Conservation (phyloP, 2,113 vertebrate genomes). For the Octodon degus region DNA sequence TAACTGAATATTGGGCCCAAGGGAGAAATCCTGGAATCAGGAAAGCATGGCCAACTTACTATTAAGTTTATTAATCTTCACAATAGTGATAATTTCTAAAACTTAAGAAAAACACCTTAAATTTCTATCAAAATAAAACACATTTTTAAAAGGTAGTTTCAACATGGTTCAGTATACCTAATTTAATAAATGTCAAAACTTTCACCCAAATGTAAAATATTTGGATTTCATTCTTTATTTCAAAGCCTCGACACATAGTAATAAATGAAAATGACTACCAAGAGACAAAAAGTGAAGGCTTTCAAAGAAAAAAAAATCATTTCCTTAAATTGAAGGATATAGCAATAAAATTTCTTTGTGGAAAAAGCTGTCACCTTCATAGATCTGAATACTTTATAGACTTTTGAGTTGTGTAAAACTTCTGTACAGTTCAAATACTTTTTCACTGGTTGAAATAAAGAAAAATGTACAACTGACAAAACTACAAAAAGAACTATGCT, state of each 20-base stretch:
- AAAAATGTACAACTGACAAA: constrained; percentile 5
- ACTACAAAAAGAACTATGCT: background rate
- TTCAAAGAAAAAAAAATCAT: constrained; percentile 43
- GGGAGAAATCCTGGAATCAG: background rate
- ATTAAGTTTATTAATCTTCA: background rate
- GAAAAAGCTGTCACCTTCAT: constrained; percentile 51
- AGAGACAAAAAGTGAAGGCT: constrained; percentile 57
- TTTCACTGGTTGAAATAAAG: background rate
- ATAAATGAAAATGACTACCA: constrained; percentile 58
- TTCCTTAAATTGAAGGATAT: constrained; percentile 47
- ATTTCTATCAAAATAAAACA: background rate
- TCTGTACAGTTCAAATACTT: constrained; percentile 1
- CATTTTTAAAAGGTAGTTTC: background rate
- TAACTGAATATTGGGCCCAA: background rate
- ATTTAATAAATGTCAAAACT: constrained; percentile 11
- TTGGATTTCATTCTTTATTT: background rate
- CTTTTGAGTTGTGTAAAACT: background rate
- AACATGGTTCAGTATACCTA: background rate
- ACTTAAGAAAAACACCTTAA: background rate
- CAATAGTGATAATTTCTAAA: background rate
- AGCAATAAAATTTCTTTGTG: constrained; percentile 45
- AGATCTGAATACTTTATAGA: constrained; percentile 59
- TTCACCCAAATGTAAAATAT: background rate
- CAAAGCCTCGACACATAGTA: background rate
- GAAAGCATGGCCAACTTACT: background rate